Percentiles rank a stretch among this genome's conserved stretches.
Evolutionary conservation across 2,113 vertebrate species (phyloP).

Genomic region (Sterrhoptilus dennistouni): DNA sequence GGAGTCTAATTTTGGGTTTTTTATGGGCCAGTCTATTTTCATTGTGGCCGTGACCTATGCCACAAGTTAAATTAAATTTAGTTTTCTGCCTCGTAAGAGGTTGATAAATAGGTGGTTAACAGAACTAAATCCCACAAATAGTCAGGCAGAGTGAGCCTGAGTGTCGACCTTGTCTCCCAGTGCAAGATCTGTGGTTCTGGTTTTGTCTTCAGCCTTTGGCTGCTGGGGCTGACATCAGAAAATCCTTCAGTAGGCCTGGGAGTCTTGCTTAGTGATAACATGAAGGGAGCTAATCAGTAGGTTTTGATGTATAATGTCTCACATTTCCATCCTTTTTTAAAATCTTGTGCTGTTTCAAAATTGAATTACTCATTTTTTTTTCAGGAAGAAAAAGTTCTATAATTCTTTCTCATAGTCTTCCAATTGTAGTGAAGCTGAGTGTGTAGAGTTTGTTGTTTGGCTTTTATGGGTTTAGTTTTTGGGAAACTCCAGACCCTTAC

Average conservation of each 20-base stretch:
- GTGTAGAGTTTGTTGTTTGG: background rate
- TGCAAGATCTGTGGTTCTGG: background rate
- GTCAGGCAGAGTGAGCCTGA: background rate
- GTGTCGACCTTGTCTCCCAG: background rate
- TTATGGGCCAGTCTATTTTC: background rate
- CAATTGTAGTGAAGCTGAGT: background rate
- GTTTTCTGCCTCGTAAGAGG: background rate
- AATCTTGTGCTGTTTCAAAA: background rate
- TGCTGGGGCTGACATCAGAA: background rate
- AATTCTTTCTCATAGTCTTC: background rate
- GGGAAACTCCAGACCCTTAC: background rate
- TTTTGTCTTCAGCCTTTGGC: background rate
- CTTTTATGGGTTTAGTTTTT: background rate
- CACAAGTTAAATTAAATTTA: background rate
- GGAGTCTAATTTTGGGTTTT: background rate
- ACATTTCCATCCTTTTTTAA: background rate
- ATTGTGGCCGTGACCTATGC: background rate
- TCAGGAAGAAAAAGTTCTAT: fast-evolving
- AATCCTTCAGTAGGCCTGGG: background rate
- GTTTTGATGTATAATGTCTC: background rate
- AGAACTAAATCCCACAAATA: background rate
- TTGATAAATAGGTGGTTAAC: background rate
- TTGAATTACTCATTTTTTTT: background rate
- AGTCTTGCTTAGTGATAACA: background rate
- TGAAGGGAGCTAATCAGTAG: background rate